Conservation (phyloP, 2,113 vertebrate species). For the Ceuthmochares aereus region DNA sequence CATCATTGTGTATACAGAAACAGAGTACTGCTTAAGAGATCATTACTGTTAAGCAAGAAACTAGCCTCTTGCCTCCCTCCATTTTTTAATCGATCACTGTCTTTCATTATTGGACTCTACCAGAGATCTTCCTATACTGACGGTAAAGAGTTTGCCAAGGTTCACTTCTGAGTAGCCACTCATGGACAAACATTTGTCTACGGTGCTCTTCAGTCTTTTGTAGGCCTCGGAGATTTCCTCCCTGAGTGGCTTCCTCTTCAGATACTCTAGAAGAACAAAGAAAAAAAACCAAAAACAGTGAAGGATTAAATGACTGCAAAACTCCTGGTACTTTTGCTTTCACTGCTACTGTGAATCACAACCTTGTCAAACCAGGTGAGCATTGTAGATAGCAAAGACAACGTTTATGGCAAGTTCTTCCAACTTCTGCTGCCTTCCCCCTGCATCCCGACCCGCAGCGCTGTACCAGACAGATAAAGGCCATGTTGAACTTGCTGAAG, state of each 20-base stretch:
- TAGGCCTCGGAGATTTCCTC: conserved; percentile 74
- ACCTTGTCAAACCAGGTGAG: neutral
- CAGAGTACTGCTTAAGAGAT: neutral
- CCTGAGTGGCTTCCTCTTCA: conserved; percentile 52
- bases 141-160: conserved; percentile 88
- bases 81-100: neutral
- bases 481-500: neutral
- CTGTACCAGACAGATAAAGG: neutral
- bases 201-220: conserved; percentile 85
- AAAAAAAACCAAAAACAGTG: neutral
- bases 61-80: neutral
- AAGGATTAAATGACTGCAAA: conserved; percentile 3
- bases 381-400: fast-evolving
- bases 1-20: neutral
- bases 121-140: conserved; percentile 47
- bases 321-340: neutral
- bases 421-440: neutral
- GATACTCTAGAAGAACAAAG: conserved; percentile 60
- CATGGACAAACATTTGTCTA: conserved; percentile 83
- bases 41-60: neutral
- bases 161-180: conserved; percentile 95
- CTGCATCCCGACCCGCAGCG: too few species aligned
- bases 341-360: neutral
- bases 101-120: conserved; percentile 10
- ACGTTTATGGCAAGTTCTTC: neutral